A percentile compares a stretch with the other conserved stretches of the same genome.
Evolutionary conservation across 92 coral and sea anemone species (phyloP).

Genomic region (Actinostola sp.): DNA sequence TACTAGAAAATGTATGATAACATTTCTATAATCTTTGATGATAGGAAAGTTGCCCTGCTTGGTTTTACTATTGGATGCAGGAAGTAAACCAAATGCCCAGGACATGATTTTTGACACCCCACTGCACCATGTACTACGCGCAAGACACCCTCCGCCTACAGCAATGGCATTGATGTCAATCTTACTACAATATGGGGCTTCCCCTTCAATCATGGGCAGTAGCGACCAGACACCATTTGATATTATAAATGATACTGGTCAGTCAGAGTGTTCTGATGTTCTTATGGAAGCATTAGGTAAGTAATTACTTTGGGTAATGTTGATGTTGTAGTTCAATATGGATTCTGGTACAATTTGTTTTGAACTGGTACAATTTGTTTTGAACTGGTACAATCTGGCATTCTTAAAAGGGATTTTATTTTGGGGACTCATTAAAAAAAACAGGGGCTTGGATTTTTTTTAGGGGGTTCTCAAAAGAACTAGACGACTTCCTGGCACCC

Average conservation of each 20-base stretch:
- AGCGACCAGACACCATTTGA: slow-evolving; percentile 85
- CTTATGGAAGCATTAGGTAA: slow-evolving; percentile 76
- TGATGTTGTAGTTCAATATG: no score
- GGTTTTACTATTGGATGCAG: slow-evolving; percentile 75
- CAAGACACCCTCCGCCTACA: slow-evolving; percentile 75
- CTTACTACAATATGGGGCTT: slow-evolving; percentile 90
- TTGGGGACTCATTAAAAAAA: no score
- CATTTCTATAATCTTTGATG: background rate
- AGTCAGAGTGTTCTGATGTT: slow-evolving; percentile 65
- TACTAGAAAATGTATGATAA: no score
- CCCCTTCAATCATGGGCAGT: slow-evolving; percentile 71
- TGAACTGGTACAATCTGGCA: no score
- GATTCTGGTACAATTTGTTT: no score
- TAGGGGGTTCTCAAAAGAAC: no score
- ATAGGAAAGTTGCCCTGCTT: slow-evolving; percentile 74
- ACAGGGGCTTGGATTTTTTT: no score
- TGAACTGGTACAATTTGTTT: no score
- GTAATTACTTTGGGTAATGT: no score
- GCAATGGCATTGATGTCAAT: slow-evolving; percentile 68
- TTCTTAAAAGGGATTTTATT: no score
- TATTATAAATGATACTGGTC: slow-evolving; percentile 66
- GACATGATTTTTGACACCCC: slow-evolving; percentile 91
- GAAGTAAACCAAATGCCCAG: slow-evolving; percentile 78
- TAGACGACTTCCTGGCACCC: no score
- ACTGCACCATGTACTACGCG: slow-evolving; percentile 75